Evolutionary conservation across 92 coral and sea anemone species (phyloP).

Genomic region (Porites lobata): DNA sequence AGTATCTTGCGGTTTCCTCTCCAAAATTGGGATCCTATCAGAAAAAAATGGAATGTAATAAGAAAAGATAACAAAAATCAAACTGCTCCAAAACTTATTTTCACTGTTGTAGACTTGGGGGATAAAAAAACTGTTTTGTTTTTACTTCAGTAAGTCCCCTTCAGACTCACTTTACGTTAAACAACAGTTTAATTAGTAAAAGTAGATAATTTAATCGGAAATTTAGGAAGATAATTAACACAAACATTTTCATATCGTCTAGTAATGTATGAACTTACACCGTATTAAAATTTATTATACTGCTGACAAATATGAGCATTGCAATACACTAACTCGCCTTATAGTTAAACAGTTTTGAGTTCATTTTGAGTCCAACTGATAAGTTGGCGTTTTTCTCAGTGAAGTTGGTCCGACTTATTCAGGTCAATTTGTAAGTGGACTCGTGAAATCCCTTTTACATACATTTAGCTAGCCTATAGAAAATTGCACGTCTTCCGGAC

Average conservation of each 20-base stretch:
- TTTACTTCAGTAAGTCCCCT: constrained; percentile 38
- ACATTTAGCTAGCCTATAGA: constrained; percentile 35
- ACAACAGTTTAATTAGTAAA: constrained; percentile 41
- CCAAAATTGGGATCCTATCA: constrained; percentile 42
- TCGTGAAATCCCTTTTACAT: constrained; percentile 37
- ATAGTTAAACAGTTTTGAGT: constrained; percentile 38
- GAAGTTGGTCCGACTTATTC: constrained; percentile 32
- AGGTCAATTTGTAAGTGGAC: constrained; percentile 36
- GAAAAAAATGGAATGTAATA: constrained; percentile 36
- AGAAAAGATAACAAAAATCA: constrained; percentile 39
- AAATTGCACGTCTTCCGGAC: constrained; percentile 32
- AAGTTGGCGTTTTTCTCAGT: constrained; percentile 35
- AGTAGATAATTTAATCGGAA: constrained; percentile 38
- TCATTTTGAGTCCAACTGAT: constrained; percentile 39
- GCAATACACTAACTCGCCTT: constrained; percentile 27
- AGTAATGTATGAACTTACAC: constrained; percentile 34
- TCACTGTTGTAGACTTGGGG: constrained; percentile 34
- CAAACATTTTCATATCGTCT: constrained; percentile 37
- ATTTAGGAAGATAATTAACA: constrained; percentile 40
- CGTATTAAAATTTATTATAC: constrained; percentile 29
- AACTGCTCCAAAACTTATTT: constrained; percentile 29
- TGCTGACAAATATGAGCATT: constrained; percentile 36
- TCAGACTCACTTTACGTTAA: constrained; percentile 33
- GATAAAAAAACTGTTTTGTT: constrained; percentile 30
- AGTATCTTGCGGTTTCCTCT: constrained; percentile 36